Percentiles rank a stretch among this genome's conserved stretches.
These are phyloP conservation scores for Sminthurinus signatus DNA, from an alignment of 1,140 invertebrate genomes.

Conservation along the genomic window DNA sequence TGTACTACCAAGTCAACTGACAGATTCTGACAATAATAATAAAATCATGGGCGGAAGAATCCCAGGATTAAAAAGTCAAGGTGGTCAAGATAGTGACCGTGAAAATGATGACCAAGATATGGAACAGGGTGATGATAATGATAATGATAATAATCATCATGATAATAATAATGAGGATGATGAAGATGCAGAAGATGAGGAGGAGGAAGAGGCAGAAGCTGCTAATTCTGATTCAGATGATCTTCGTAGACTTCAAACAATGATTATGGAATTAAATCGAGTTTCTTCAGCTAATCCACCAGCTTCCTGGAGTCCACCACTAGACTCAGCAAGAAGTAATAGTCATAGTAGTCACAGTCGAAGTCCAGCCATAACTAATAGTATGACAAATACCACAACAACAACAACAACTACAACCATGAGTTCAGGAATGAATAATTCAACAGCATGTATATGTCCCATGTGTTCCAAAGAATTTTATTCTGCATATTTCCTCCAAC, in stretches of 20 bases:
- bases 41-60: no score
- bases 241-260: slow-evolving; percentile 78
- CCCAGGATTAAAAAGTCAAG: no score
- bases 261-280: slow-evolving; percentile 82
- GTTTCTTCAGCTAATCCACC: slow-evolving; percentile 52
- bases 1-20: not conserved
- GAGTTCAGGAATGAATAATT: not conserved
- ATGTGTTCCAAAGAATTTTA: slow-evolving; percentile 58
- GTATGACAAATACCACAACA: no score
- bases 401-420: no score
- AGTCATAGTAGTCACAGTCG: slow-evolving; percentile 3
- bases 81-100: not conserved
- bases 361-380: slow-evolving; percentile 11
- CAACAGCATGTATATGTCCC: slow-evolving; percentile 41
- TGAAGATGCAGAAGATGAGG: not conserved
- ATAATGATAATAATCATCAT: slow-evolving; percentile 19
- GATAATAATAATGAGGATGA: not conserved
- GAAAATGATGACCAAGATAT: not conserved
- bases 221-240: slow-evolving; percentile 53
- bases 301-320: slow-evolving; percentile 51
- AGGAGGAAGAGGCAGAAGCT: slow-evolving; percentile 37
- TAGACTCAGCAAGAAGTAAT: slow-evolving; percentile 41
- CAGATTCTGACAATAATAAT: not conserved
- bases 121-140: slow-evolving; percentile 39
- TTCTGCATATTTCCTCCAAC: slow-evolving; percentile 54